phyloP scores from a whole-genome alignment of 2,113 vertebrate species.

The Hemicordylus capensis region DNA sequence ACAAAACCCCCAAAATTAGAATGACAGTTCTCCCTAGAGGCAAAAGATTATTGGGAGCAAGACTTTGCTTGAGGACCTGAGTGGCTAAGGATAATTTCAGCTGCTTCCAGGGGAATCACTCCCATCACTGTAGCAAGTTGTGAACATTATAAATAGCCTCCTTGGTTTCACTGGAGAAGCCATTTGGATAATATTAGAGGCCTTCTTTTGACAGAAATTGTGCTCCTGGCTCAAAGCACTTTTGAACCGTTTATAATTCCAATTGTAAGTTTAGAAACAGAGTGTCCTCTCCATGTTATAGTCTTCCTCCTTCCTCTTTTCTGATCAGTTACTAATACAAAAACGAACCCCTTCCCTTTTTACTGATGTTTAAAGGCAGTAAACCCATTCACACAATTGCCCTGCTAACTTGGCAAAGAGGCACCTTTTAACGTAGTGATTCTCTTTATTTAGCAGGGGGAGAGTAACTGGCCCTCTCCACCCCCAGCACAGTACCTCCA shows the following conservation, averaged over 20 bases:
- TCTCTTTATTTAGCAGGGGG: too few species aligned
- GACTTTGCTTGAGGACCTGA: slow-evolving; percentile 31
- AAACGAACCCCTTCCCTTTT: too few species aligned
- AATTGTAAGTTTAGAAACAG: slow-evolving; percentile 5
- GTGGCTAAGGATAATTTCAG: slow-evolving; percentile 44
- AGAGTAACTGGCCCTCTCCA: too few species aligned
- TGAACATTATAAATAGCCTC: slow-evolving; percentile 47
- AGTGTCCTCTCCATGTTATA: neutral
- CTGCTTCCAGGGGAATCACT: slow-evolving; percentile 37
- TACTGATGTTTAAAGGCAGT: too few species aligned
- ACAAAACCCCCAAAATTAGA: slow-evolving; percentile 33
- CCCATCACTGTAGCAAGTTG: slow-evolving; percentile 39
- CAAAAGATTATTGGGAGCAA: slow-evolving; percentile 6
- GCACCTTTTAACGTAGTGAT: too few species aligned
- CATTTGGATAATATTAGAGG: slow-evolving; percentile 29
- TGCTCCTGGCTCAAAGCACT: slow-evolving; percentile 29
- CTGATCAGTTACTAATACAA: slow-evolving; percentile 10
- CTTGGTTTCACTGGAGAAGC: neutral
- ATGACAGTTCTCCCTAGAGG: slow-evolving; percentile 14
- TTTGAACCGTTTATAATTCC: slow-evolving; percentile 36
- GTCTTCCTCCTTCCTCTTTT: slow-evolving; percentile 38
- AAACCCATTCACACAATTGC: too few species aligned
- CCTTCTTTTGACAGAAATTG: slow-evolving; percentile 41
- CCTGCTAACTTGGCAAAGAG: too few species aligned
- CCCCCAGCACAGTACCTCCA: too few species aligned